phyloP scores from a whole-genome alignment of 2,113 vertebrate species.

The Dipodomys merriami region DNA sequence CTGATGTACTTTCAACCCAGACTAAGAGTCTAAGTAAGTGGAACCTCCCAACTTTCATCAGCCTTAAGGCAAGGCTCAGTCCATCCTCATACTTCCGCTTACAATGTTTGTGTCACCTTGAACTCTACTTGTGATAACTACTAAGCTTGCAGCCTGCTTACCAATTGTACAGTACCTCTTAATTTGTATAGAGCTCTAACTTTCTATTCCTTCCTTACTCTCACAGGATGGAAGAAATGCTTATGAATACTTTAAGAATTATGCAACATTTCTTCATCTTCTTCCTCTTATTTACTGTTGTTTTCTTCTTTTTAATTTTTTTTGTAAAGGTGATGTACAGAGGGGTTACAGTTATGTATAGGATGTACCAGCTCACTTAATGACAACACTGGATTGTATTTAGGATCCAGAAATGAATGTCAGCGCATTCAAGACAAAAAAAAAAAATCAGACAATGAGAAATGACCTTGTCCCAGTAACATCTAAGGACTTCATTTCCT shows the following conservation, averaged over 20 bases:
- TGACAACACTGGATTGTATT: not conserved
- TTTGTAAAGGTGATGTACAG: no score
- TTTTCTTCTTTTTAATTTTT: no score
- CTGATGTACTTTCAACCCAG: not conserved
- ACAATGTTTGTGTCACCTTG: not conserved
- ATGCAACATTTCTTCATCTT: not conserved
- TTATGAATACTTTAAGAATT: conserved; percentile 25
- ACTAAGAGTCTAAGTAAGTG: not conserved
- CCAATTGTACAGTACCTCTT: not conserved
- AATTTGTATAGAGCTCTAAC: not conserved
- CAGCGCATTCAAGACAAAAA: not conserved
- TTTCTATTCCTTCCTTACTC: not conserved
- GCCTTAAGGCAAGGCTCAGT: no score
- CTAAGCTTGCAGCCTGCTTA: not conserved
- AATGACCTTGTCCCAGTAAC: not conserved
- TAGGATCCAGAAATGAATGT: not conserved
- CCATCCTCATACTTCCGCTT: not conserved
- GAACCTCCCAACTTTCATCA: not conserved
- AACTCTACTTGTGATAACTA: not conserved
- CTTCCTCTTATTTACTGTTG: no score
- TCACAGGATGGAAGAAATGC: not conserved
- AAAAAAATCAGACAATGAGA: not conserved
- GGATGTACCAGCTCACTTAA: not conserved
- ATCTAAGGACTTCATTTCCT: not conserved
- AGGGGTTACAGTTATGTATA: no score